Conservation (phyloP, 2,888 invertebrate species). For the Dastarcus helophoroides region DNA sequence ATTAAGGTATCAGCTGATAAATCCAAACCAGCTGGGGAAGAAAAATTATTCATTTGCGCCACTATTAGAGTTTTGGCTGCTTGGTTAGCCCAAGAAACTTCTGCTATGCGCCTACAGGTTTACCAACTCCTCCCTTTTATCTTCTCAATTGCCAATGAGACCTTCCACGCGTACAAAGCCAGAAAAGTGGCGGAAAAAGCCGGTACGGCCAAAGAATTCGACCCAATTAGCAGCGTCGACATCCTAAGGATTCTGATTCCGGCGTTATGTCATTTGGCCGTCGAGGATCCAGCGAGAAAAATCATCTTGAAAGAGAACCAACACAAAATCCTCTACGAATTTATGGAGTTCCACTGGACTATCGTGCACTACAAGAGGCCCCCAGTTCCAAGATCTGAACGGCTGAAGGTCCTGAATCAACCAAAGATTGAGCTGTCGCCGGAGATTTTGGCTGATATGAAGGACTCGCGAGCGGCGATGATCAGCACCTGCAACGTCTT, state of each 20-base stretch:
- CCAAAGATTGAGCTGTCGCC: slow-evolving; percentile 66
- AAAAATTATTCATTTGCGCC: slow-evolving; percentile 72
- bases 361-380: slow-evolving; percentile 79
- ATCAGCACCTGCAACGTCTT: slow-evolving; percentile 83
- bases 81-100: slow-evolving; percentile 87
- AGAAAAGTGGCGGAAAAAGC: slow-evolving; percentile 56
- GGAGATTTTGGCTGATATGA: slow-evolving; percentile 67
- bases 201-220: slow-evolving; percentile 37
- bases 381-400: slow-evolving; percentile 67
- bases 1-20: slow-evolving; percentile 65
- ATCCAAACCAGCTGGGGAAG: slow-evolving; percentile 56
- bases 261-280: slow-evolving; percentile 80
- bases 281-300: slow-evolving; percentile 78
- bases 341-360: slow-evolving; percentile 73
- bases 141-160: slow-evolving; percentile 67
- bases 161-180: slow-evolving; percentile 62
- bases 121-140: slow-evolving; percentile 73
- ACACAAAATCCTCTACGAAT: slow-evolving; percentile 70
- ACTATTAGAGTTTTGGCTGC: slow-evolving; percentile 73
- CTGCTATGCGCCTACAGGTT: slow-evolving; percentile 74
- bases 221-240: slow-evolving; percentile 44
- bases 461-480: slow-evolving; percentile 73
- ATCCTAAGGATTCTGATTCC: slow-evolving; percentile 74
- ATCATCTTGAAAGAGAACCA: slow-evolving; percentile 66
- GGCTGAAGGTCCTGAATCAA: slow-evolving; percentile 61